Percentiles rank a stretch among this genome's conserved stretches.
Evolutionary conservation across 2,888 invertebrate genomes (phyloP).

Genomic region (Fragum whitleyi): DNA sequence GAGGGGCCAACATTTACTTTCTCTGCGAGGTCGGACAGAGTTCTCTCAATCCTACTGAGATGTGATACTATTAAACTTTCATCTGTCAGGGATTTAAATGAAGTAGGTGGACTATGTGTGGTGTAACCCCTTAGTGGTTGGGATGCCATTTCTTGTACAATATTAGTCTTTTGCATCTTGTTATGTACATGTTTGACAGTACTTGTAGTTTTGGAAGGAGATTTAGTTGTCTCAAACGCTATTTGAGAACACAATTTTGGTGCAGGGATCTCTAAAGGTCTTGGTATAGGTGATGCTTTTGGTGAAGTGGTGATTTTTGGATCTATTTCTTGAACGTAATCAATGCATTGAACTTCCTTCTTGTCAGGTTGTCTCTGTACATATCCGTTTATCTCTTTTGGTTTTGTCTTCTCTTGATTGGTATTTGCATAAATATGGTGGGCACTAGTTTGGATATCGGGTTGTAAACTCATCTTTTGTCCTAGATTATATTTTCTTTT

Average conservation of each 20-base stretch:
- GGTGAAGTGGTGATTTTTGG: neutral
- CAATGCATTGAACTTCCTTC: neutral
- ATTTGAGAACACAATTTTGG: too few relatives aligned
- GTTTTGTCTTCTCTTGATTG: neutral
- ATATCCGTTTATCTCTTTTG: neutral
- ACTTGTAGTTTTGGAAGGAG: neutral
- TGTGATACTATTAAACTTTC: neutral
- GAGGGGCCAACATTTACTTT: neutral
- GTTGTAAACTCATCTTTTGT: neutral
- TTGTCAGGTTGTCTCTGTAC: neutral
- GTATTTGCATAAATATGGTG: neutral
- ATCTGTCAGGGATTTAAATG: neutral
- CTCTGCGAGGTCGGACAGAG: neutral
- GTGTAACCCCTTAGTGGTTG: too few relatives aligned
- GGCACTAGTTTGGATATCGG: neutral
- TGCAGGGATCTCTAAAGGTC: slow-evolving; percentile 8
- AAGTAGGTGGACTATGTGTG: neutral
- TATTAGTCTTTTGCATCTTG: neutral
- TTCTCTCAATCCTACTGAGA: slow-evolving; percentile 5
- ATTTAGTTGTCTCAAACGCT: neutral
- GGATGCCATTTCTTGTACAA: neutral
- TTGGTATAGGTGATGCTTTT: neutral
- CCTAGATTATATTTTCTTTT: neutral
- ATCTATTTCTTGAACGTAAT: neutral
- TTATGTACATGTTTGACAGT: neutral